Percentiles rank a stretch among this genome's conserved stretches.
phyloP scores from a whole-genome alignment of 2,888 invertebrate genomes.

The Phasia obesa region DNA sequence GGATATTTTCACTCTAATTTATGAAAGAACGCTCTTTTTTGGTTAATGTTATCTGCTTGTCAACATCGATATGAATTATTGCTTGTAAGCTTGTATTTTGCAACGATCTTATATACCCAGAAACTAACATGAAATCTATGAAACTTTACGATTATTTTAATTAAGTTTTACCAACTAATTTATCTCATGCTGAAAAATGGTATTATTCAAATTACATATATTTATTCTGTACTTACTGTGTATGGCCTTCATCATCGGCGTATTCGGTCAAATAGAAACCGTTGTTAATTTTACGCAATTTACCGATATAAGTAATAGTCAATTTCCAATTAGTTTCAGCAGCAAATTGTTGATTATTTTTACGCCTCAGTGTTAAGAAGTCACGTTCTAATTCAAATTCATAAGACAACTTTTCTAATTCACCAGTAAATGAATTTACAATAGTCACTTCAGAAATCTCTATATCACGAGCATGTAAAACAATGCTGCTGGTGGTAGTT shows the following conservation, averaged over 20 bases:
- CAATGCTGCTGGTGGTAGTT: conserved; percentile 72
- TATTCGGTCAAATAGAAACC: conserved; percentile 79
- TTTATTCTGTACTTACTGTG: neutral
- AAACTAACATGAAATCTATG: no score
- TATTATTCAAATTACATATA: neutral
- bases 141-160: no score
- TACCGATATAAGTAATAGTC: conserved; percentile 84
- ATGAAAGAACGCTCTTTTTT: no score
- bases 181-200: neutral
- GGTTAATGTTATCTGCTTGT: no score
- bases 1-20: no score
- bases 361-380: conserved; percentile 75
- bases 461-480: conserved; percentile 76
- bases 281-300: conserved; percentile 85
- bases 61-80: no score
- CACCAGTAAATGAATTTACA: conserved; percentile 41
- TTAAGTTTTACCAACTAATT: no score
- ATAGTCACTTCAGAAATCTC: conserved; percentile 71
- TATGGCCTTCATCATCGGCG: neutral
- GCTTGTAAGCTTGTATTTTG: no score
- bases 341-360: conserved; percentile 19
- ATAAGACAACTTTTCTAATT: conserved; percentile 27
- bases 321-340: conserved; percentile 82
- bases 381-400: conserved; percentile 73
- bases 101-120: no score